Base-by-base conservation (phyloP, 2,797 vertebrate species). In the Glyptemys insculpta region DNA sequence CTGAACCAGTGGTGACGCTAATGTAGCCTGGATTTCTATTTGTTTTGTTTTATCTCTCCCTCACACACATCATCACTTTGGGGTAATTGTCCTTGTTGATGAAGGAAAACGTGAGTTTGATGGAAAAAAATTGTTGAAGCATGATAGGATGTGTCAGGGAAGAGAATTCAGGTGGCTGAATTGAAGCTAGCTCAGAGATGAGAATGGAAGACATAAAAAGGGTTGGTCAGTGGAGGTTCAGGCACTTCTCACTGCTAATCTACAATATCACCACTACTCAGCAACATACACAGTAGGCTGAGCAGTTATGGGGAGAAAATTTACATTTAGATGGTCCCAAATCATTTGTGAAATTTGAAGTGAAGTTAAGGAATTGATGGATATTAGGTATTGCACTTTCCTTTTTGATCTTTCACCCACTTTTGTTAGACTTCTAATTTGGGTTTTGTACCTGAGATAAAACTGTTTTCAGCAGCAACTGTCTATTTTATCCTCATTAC, bases 41-140 rank as follows among this genome's bases (percentile, higher is more conserved):
- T 88, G 68, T 76, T 92, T 25, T 37, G 16, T 47, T 49, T 47
- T 27, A 41, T 76, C 44, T 78, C 74, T 49, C 27, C 25, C 74
- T 29, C 27, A 18, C 25, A 49, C 27, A 78, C 44, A 81, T 95
- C 83, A 81, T 91, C 62, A 79, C 85, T 88, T 74, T 84, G 92
- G 95, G 89, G 86, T 96, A 96, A 88, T 93, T 86, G 87, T 79
- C 72, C 89, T 68, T 93, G 80, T 44, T 92, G 95, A 88, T 6
- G 89, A 84, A 57, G 78, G 95, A 89, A 94, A 41, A 94, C 92
- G 34, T 78, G 81, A 85, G 79, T 95, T 90, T 93, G 93, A 80
- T 91, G 89, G 78, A 88, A 92, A 65, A 57, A 44, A 90, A 65
- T 83, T 49, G 54, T 62, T 59, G 83, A 79, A 53, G 19, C 65